Conservation (phyloP, 1,140 invertebrate species). For the Heliconius himera region DNA sequence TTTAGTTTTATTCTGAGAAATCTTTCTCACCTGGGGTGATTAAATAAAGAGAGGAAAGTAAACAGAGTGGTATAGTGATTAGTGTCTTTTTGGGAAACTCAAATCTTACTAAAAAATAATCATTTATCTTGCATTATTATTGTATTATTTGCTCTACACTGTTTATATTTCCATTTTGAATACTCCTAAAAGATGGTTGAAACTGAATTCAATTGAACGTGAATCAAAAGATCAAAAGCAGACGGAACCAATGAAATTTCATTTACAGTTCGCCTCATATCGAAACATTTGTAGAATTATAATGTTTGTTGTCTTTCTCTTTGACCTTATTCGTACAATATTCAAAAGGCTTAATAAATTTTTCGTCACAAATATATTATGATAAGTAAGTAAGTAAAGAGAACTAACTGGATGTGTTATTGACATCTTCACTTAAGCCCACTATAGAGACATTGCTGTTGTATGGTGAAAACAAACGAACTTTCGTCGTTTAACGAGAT, state of each 20-base stretch:
- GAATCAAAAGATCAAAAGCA: constrained; percentile 29
- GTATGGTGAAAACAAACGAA: no score
- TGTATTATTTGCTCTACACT: neutral
- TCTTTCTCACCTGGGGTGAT: no score
- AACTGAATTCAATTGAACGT: constrained; percentile 38
- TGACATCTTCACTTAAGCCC: no score
- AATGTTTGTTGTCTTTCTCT: constrained; percentile 22
- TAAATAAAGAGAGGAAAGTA: no score
- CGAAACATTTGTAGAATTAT: constrained; percentile 20
- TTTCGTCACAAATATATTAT: no score
- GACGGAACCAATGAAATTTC: constrained; percentile 27
- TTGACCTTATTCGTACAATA: constrained; percentile 2
- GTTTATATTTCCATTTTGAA: neutral
- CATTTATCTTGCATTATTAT: neutral
- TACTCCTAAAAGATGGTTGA: neutral
- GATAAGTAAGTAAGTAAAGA: no score
- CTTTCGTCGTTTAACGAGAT: no score
- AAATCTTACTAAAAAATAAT: neutral
- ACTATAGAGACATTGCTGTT: no score
- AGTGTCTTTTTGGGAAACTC: no score
- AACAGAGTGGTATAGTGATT: no score
- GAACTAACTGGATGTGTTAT: no score
- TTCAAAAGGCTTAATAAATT: neutral
- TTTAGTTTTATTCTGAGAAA: no score
- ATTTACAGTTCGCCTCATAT: constrained; percentile 24